Conservation (phyloP, 2,888 invertebrate genomes). For the Parnassius smintheus region DNA sequence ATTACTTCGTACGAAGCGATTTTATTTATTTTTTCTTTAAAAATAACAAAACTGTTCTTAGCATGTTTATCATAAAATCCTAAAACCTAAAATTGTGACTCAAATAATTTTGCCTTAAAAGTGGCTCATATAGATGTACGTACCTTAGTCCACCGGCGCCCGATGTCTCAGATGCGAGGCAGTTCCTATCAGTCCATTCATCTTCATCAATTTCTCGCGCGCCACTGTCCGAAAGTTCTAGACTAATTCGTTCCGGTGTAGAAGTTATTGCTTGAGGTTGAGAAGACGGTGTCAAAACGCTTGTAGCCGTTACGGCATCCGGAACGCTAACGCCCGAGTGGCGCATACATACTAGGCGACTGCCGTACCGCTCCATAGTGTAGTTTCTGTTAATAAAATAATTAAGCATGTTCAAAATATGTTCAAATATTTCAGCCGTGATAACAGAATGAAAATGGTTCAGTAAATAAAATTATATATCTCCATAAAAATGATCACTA, state of each 20-base stretch:
- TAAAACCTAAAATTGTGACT: too few relatives aligned
- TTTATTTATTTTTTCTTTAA: too few relatives aligned
- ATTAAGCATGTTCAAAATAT: slow-evolving; percentile 32
- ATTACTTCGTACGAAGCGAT: too few relatives aligned
- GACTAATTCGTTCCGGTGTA: slow-evolving; percentile 66
- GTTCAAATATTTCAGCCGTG: too few relatives aligned
- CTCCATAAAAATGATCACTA: too few relatives aligned
- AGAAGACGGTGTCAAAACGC: slow-evolving; percentile 16
- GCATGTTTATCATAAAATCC: too few relatives aligned
- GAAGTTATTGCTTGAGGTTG: slow-evolving; percentile 33
- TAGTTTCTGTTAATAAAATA: slow-evolving; percentile 51
- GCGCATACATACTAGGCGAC: slow-evolving; percentile 62
- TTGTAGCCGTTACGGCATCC: slow-evolving; percentile 40
- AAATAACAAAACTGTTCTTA: too few relatives aligned
- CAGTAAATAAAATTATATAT: too few relatives aligned
- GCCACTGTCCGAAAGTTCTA: slow-evolving; percentile 63
- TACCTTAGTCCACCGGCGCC: slow-evolving; percentile 66
- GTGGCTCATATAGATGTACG: neutral
- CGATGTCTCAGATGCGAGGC: slow-evolving; percentile 88
- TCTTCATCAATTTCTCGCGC: slow-evolving; percentile 93
- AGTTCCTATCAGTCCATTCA: slow-evolving; percentile 97
- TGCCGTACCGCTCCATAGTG: slow-evolving; percentile 66
- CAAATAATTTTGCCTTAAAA: too few relatives aligned
- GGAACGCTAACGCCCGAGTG: slow-evolving; percentile 56
- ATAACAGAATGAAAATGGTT: too few relatives aligned